Evolutionary conservation across 2,797 vertebrate genomes (phyloP).

Genomic region (Rhyacichthys aspro): DNA sequence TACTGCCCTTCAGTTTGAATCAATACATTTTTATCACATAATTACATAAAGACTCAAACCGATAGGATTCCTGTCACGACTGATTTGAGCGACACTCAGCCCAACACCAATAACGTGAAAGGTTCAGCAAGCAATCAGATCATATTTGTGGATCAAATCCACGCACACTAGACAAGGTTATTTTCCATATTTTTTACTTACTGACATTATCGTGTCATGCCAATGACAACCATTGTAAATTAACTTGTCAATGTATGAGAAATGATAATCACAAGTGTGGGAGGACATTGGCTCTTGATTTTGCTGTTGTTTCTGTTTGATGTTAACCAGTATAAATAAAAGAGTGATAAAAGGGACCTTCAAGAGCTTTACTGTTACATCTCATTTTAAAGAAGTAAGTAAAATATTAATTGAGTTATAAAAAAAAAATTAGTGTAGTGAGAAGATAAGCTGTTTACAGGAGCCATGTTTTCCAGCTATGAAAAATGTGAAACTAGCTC

Average conservation of each 20-base stretch:
- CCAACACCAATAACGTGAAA: slow-evolving; percentile 50
- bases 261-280: slow-evolving; percentile 59
- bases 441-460: too few species aligned
- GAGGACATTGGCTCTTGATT: slow-evolving; percentile 75
- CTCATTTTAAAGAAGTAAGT: slow-evolving; percentile 36
- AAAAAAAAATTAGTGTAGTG: too few species aligned
- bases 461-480: too few species aligned
- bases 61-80: slow-evolving; percentile 69
- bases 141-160: slow-evolving; percentile 37
- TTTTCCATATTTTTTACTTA: slow-evolving; percentile 70
- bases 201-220: slow-evolving; percentile 52
- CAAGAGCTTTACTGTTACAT: slow-evolving; percentile 9
- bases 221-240: slow-evolving; percentile 70
- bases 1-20: slow-evolving; percentile 77
- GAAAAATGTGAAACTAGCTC: too few species aligned
- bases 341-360: slow-evolving; percentile 67
- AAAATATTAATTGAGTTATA: background rate
- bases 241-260: slow-evolving; percentile 67
- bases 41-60: slow-evolving; percentile 71
- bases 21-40: slow-evolving; percentile 74
- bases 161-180: slow-evolving; percentile 32
- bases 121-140: slow-evolving; percentile 46
- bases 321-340: slow-evolving; percentile 83
- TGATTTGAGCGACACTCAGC: slow-evolving; percentile 55
- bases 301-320: slow-evolving; percentile 83